These are phyloP conservation scores for Enteromius unitaeniatus DNA, from an alignment of 2,797 vertebrate species.

Conservation along the genomic window DNA sequence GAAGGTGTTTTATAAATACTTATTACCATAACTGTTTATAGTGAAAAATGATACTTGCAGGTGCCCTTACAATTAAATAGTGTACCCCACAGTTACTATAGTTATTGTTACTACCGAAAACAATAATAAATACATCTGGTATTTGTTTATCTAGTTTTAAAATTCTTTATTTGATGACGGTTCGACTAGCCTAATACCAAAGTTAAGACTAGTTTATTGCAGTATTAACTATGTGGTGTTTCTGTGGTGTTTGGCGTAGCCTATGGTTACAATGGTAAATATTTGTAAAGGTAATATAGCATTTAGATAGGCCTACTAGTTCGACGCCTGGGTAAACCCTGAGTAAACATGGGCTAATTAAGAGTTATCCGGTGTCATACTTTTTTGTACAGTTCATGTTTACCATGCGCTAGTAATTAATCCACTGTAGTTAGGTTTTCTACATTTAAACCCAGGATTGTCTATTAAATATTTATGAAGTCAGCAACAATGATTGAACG, in stretches of 20 bases:
- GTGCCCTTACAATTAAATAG: neutral
- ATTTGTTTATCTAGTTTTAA: neutral
- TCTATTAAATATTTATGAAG: neutral
- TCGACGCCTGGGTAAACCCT: constrained; percentile 2
- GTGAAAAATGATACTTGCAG: neutral
- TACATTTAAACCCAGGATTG: neutral
- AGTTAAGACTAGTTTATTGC: neutral
- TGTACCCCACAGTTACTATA: neutral
- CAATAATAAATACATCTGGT: neutral
- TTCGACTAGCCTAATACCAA: constrained; percentile 1
- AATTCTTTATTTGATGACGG: neutral
- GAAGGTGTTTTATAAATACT: neutral
- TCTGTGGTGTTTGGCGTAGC: neutral
- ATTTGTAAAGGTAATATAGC: neutral
- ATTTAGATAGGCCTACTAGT: constrained; percentile 2
- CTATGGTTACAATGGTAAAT: constrained; percentile 4
- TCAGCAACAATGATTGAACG: neutral
- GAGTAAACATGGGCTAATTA: constrained; percentile 3
- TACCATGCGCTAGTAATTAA: neutral
- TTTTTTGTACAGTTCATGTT: neutral
- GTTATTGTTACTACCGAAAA: neutral
- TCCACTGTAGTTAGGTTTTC: neutral
- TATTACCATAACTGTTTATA: neutral
- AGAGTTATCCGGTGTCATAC: neutral
- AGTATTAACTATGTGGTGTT: constrained; percentile 4